Percentiles rank a stretch among this genome's conserved stretches.
These are phyloP conservation scores for Corapipo altera DNA, from an alignment of 2,113 vertebrate genomes.

Conservation along the genomic window DNA sequence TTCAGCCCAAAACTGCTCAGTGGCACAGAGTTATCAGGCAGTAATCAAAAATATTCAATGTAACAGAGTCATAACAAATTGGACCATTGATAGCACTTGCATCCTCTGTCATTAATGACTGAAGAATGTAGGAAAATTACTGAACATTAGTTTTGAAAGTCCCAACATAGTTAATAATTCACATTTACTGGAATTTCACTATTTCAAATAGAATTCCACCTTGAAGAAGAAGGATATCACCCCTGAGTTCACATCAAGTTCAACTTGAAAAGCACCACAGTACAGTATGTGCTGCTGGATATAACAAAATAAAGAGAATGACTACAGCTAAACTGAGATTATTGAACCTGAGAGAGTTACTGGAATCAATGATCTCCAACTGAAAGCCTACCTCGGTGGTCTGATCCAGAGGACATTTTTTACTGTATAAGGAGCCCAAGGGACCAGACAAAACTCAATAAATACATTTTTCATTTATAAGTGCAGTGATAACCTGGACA, in stretches of 20 bases:
- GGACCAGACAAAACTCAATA: constrained; percentile 36
- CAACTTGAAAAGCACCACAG: neutral
- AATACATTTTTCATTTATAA: constrained; percentile 45
- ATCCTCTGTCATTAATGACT: neutral
- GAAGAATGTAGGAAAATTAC: neutral
- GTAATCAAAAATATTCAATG: neutral
- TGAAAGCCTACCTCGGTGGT: neutral
- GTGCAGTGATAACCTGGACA: constrained; percentile 8
- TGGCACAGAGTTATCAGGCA: neutral
- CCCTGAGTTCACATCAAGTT: neutral
- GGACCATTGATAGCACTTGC: neutral
- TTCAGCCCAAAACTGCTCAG: neutral
- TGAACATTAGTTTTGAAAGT: neutral
- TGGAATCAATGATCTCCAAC: constrained; percentile 11
- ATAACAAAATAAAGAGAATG: constrained; percentile 22
- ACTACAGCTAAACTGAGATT: constrained; percentile 44
- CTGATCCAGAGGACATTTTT: constrained; percentile 41
- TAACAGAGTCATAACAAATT: neutral
- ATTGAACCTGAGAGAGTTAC: neutral
- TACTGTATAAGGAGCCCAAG: constrained; percentile 15
- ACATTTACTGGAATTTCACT: neutral
- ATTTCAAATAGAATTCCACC: constrained; percentile 9
- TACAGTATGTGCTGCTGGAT: neutral
- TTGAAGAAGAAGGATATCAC: neutral
- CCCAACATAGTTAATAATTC: neutral